phyloP scores from a whole-genome alignment of 2,888 invertebrate species.

The Linnaemya vulpina region DNA sequence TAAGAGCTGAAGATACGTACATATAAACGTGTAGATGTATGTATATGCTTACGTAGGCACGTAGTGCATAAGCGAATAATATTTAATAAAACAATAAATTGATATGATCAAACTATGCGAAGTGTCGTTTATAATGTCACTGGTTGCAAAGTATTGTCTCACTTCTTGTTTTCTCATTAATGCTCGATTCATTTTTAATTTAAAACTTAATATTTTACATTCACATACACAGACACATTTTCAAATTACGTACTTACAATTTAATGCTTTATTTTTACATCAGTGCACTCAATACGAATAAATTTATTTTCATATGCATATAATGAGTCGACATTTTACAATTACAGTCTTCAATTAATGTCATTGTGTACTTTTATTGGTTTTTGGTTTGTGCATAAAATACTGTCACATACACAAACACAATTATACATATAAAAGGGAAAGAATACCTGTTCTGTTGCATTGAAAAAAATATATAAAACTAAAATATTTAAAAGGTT shows the following conservation, averaged over 20 bases:
- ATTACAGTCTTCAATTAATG: constrained; percentile 26
- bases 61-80: too few relatives aligned
- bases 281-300: neutral
- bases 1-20: too few relatives aligned
- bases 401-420: neutral
- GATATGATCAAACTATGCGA: neutral
- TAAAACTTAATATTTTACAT: neutral
- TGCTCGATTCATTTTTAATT: neutral
- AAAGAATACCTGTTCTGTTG: neutral
- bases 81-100: neutral
- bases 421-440: neutral
- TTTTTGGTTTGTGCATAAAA: neutral
- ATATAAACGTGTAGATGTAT: too few relatives aligned
- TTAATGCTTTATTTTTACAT: neutral
- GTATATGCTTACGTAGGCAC: too few relatives aligned
- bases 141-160: constrained; percentile 4
- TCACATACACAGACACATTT: neutral
- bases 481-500: too few relatives aligned
- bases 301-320: neutral
- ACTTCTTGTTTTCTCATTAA: constrained; percentile 4
- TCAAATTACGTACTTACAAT: neutral
- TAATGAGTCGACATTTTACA: constrained; percentile 17
- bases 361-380: constrained; percentile 30
- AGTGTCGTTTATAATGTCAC: constrained; percentile 1
- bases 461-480: too few relatives aligned